Base-by-base conservation (phyloP, 2,113 vertebrate species). In the Percina caprodes region DNA sequence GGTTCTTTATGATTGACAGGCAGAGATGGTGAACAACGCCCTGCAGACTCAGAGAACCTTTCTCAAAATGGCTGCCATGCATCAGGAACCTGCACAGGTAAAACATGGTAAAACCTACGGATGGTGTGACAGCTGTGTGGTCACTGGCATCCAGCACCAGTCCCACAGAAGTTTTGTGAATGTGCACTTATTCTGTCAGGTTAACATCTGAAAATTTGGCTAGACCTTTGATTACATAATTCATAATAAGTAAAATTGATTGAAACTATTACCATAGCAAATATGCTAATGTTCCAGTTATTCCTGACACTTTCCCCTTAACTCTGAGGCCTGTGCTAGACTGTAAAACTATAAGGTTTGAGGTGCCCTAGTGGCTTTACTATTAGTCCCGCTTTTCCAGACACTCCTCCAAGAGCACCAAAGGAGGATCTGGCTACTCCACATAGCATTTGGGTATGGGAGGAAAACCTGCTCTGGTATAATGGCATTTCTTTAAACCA, bases 41-140 rank as follows among this genome's bases (percentile, higher is more conserved):
- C 97, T 99, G 91, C 96, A 97, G 90, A 96, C 96, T 0, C 96
- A 97, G 90, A 95, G 96, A 86, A 85, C 87, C 54, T 98, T 99
- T 92, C 95, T 99, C 67, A 91, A 96, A 87, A 94, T 98, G 94
- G 96, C 96, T 16, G 95, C 95, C 51, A 96, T 94, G 9, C 96
- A 97, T 92, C 97, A 97, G 91, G 94, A 97, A 86, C 98, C 98
- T 79, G 93, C 96, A 58, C 92, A 99, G 97, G 98, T 99, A 96
- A 2, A 30, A 62, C 52, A 33, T 10, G 48, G 45, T 59, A 42
- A 23, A 4, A 35, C 26, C 6, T n/a, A 1, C 26, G 39, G 60
- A 26, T 60, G 39, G 26, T 10, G 23, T 21, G 59, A 61, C 30
- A 39, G 59, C 26, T 61, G 59, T 39, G 16, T 12, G 59, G 33